Base-by-base conservation (phyloP, 2,888 invertebrate species). In the Apocheima hispidaria region DNA sequence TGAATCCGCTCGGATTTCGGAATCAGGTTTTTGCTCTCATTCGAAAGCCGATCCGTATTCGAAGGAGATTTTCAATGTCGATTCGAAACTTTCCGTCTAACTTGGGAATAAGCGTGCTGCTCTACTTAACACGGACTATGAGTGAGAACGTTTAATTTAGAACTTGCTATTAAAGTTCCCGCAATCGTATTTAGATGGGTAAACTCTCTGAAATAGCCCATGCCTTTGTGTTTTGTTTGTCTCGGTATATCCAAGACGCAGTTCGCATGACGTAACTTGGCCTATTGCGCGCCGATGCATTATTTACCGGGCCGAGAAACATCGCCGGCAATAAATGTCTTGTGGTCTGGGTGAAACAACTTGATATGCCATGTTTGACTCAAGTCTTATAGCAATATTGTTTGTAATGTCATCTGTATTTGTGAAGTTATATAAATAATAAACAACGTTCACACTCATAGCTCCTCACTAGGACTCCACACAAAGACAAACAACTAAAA, bases 241-340 rank as follows among this genome's bases (percentile, higher is more conserved):
- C 50, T 35, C 40, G 9, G 9, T 40, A 35, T 51, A 50, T 40
- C 46, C 44, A 35, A 67, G 68, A 62, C 66, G 67, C 73, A 67
- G 71, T 66, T 51, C 30, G 71, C 60, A 84, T 89, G 88, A 89
- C 87, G 88, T 86, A 87, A 88, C 79, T 60, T 72, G 59, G 77
- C 79, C 77, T 83, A 86, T 83, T 83, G 83, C 85, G 86, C 80
- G 77, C 77, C 71, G 35, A 35, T 82, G 83, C 82, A 83, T 83
- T 62, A 85, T 84, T 83, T 82, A 79, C 78, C 78, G 78, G 62
- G 75, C 74, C 74, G 76, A 75, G 35, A 74, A 73, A 75, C 70
- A 73, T 67, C 61, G 61, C 28, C n/a, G 21, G 35, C n/a, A 1
- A 46, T 46, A 30, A 0, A 43, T 2, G 36, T 36, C n/a, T n/a